phyloP scores from a whole-genome alignment of 1,140 invertebrate genomes.

The Sycophaga agraensis region DNA sequence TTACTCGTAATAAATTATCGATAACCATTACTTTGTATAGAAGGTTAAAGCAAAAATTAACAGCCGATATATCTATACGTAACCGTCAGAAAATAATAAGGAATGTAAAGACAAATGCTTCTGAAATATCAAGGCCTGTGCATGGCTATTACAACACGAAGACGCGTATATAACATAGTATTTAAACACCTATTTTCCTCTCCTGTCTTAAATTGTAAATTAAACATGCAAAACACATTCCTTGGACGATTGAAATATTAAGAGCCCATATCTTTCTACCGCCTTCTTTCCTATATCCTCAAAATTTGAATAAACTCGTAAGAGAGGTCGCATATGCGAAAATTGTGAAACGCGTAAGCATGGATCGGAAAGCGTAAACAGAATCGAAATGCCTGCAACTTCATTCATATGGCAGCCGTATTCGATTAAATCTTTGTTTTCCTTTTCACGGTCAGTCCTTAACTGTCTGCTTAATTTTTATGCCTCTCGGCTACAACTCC shows the following conservation, averaged over 20 bases:
- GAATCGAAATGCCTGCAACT: not conserved
- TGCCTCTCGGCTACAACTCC: not conserved
- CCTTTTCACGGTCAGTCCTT: not conserved
- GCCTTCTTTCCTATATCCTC: not conserved
- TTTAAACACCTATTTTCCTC: too few species aligned
- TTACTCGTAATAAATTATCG: too few species aligned
- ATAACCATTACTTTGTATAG: too few species aligned
- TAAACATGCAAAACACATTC: not conserved
- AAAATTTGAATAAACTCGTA: constrained; percentile 15
- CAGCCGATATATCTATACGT: too few species aligned
- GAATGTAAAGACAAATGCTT: too few species aligned
- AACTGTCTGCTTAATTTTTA: constrained; percentile 6
- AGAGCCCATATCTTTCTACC: too few species aligned
- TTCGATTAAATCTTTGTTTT: constrained; percentile 13
- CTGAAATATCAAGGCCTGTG: too few species aligned
- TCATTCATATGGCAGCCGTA: not conserved
- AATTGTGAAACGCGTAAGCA: not conserved
- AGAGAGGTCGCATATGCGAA: not conserved
- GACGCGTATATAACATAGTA: too few species aligned
- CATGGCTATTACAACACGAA: too few species aligned
- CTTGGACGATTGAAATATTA: not conserved
- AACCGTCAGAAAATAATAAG: too few species aligned
- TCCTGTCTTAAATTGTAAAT: not conserved
- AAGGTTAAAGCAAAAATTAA: too few species aligned
- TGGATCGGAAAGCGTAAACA: not conserved